Conservation (phyloP, 35 echinoderm and acorn worm species). For the Acanthaster planci region DNA sequence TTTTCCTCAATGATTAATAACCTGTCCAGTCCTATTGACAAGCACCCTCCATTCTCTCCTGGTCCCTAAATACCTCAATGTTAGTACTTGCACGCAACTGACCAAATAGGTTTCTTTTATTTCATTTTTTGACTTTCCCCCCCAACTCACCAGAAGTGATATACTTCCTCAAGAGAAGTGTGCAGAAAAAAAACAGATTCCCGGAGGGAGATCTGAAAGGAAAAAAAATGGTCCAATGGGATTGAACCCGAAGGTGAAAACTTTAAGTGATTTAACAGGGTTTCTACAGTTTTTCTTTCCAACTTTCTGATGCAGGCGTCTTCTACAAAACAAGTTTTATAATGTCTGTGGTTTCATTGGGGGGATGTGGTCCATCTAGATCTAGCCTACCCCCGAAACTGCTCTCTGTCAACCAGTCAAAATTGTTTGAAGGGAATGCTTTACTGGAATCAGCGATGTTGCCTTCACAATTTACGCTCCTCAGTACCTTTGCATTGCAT, state of each 20-base stretch:
- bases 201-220: not conserved
- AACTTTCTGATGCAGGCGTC: too few species aligned
- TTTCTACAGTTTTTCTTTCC: not conserved
- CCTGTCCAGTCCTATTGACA: not conserved
- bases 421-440: too few species aligned
- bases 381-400: too few species aligned
- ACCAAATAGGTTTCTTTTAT: not conserved
- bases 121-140: not conserved
- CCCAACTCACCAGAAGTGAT: not conserved
- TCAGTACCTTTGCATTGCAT: too few species aligned
- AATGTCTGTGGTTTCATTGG: too few species aligned
- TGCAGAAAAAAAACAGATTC: not conserved
- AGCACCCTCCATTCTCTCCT: not conserved
- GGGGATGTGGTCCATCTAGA: too few species aligned
- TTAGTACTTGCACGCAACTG: not conserved
- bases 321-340: too few species aligned
- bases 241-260: not conserved
- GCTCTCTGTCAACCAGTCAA: too few species aligned
- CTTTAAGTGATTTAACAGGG: constrained; percentile 4
- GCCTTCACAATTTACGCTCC: too few species aligned
- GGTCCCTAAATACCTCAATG: not conserved
- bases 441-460: too few species aligned
- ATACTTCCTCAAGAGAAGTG: not conserved
- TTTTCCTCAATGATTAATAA: constrained; percentile 7
- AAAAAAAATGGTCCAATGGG: not conserved